phyloP scores from a whole-genome alignment of 1,140 invertebrate genomes.

The Aporrectodea caliginosa region DNA sequence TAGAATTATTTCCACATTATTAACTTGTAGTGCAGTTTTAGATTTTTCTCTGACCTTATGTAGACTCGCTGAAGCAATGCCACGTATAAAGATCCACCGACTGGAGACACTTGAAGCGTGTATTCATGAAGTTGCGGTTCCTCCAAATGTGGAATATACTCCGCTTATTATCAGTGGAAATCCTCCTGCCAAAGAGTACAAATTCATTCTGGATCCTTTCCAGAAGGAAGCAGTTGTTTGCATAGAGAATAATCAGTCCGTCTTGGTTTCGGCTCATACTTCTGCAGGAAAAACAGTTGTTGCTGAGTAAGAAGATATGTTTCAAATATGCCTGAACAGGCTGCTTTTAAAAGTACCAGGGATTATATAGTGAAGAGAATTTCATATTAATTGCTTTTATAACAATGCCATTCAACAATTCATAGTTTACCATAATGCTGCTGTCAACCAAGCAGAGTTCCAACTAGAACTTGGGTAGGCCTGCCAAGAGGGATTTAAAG shows the following conservation, averaged over 20 bases:
- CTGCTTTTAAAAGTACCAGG: too few relatives aligned
- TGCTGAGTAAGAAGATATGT: constrained; percentile 93
- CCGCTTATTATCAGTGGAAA: constrained; percentile 56
- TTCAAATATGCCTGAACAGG: too few relatives aligned
- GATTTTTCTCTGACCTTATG: too few relatives aligned
- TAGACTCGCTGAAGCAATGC: constrained; percentile 51
- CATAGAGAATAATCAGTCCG: constrained; percentile 94
- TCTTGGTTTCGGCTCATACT: constrained; percentile 97
- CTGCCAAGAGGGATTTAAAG: too few relatives aligned
- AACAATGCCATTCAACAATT: too few relatives aligned
- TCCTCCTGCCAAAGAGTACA: constrained; percentile 86
- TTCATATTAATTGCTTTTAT: too few relatives aligned
- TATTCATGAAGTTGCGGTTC: constrained; percentile 87
- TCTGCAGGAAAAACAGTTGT: constrained; percentile 99
- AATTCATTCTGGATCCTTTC: constrained; percentile 94
- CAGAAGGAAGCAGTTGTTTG: constrained; percentile 96
- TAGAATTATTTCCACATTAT: too few relatives aligned
- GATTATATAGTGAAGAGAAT: too few relatives aligned
- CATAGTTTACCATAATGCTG: too few relatives aligned
- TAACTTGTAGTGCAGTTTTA: too few relatives aligned
- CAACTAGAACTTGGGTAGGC: too few relatives aligned
- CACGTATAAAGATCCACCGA: constrained; percentile 71
- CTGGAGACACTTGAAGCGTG: constrained; percentile 84
- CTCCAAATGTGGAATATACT: constrained; percentile 76
- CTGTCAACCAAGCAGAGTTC: too few relatives aligned